A percentile compares a stretch with the other conserved stretches of the same genome.
phyloP scores from a whole-genome alignment of 2,113 vertebrate genomes.

The rabbit (Oryctolagus cuniculus) region mOryCun1.1 NC_091432.1:157756001-157756500 shows the following conservation, averaged over 20 bases:
- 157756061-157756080: conserved; percentile 65
- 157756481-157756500: no score
- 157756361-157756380: no score
- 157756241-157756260: conserved; percentile 61
- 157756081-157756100: conserved; percentile 66
- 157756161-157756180: conserved; percentile 63
- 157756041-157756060: conserved; percentile 24
- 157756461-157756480: no score
- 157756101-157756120: conserved; percentile 52
- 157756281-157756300: no score
- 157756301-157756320: no score
- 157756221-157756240: conserved; percentile 58
- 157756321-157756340: no score
- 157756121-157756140: conserved; percentile 59
- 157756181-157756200: conserved; percentile 50
- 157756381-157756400: no score
- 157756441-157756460: no score
- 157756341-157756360: no score
- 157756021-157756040: conserved; percentile 23
- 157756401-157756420: no score
- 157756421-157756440: no score
- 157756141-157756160: conserved; percentile 62
- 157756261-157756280: no score
- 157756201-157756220: conserved; percentile 51
- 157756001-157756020: not conserved